phyloP scores from a whole-genome alignment of 2,113 vertebrate species.

The Agapornis roseicollis region DNA sequence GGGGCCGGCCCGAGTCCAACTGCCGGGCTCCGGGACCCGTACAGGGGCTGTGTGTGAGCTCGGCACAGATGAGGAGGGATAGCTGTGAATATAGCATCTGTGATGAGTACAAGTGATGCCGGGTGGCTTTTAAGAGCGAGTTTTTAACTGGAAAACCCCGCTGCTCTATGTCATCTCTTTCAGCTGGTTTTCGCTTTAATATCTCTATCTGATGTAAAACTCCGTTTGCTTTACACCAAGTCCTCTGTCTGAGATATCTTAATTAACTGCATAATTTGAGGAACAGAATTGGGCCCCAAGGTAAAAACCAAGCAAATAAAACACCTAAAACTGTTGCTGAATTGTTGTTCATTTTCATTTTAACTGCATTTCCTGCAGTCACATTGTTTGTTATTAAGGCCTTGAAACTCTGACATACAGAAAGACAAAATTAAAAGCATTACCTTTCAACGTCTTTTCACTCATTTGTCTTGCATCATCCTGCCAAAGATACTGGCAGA shows the following conservation, averaged over 20 bases:
- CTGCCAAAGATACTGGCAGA: neutral
- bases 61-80: accelerated
- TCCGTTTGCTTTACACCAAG: neutral
- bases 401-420: neutral
- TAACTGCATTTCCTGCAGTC: no score
- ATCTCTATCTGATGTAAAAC: accelerated
- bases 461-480: neutral
- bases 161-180: accelerated
- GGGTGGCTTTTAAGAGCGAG: neutral
- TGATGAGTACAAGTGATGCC: accelerated
- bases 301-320: accelerated
- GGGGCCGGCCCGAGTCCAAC: no score
- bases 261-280: accelerated
- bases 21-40: neutral
- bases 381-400: neutral
- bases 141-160: neutral
- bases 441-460: neutral
- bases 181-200: neutral
- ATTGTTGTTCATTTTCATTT: neutral
- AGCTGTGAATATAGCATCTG: accelerated
- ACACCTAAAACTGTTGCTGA: accelerated
- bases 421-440: neutral
- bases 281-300: accelerated
- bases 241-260: neutral
- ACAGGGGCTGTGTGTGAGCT: accelerated